A percentile compares a stretch with the other conserved stretches of the same genome.
Evolutionary conservation across 92 coral and sea anemone species (phyloP).

Genomic region (Scolanthus callimorphus): DNA sequence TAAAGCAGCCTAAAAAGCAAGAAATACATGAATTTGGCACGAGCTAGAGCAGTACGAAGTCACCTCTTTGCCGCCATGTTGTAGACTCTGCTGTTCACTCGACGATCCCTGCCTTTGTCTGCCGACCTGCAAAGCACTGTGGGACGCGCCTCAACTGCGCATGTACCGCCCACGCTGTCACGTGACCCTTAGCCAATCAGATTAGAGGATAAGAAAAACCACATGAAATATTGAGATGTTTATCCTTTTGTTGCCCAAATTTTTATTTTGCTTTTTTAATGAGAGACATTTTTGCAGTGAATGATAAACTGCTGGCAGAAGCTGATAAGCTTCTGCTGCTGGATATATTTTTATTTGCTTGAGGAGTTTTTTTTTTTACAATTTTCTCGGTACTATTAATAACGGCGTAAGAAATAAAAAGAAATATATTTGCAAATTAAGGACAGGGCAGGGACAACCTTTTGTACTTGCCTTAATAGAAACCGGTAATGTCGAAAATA

Average conservation of each 20-base stretch:
- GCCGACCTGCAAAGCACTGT: slow-evolving; percentile 56
- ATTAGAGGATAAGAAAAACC: not conserved
- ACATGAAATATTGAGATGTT: not conserved
- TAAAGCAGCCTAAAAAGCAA: slow-evolving; percentile 45
- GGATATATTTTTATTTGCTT: too few relatives aligned
- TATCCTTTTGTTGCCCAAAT: not conserved
- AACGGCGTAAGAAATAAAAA: too few relatives aligned
- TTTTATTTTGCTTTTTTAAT: too few relatives aligned
- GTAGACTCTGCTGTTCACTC: slow-evolving; percentile 65
- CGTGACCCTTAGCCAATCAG: slow-evolving; percentile 36
- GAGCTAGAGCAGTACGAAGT: slow-evolving; percentile 56
- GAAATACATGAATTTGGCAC: slow-evolving; percentile 46
- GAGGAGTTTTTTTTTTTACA: too few relatives aligned
- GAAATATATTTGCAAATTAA: too few relatives aligned
- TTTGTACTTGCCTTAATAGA: too few relatives aligned
- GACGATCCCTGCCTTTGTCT: slow-evolving; percentile 69
- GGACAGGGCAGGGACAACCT: too few relatives aligned
- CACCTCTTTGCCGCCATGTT: slow-evolving; percentile 79
- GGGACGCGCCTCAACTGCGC: slow-evolving; percentile 45
- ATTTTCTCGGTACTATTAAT: too few relatives aligned
- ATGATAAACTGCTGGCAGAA: too few relatives aligned
- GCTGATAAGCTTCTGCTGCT: too few relatives aligned
- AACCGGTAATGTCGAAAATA: too few relatives aligned
- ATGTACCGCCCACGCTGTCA: slow-evolving; percentile 7
- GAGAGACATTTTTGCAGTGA: too few relatives aligned